Evolutionary conservation across 2,888 invertebrate genomes (phyloP), one percentile per base, ranked within the genome.

Genomic region (Candidula unifasciata): DNA sequence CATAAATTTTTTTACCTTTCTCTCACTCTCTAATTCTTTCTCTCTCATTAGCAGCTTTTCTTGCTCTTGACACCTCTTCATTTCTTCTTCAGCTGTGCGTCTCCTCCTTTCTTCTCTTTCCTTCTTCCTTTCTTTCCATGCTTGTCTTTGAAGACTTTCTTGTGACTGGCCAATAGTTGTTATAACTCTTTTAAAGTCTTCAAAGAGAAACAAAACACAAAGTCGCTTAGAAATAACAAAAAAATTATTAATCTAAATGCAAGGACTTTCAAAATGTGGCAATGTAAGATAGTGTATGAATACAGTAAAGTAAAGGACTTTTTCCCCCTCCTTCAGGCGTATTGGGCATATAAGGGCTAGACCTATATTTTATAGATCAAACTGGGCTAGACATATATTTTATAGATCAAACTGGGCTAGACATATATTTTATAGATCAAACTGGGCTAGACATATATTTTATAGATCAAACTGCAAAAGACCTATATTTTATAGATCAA

Each of bases 81-180:
- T 33, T 33, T 89, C 89, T 66, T 90, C 90, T n/a, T 90, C 90
- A 44, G 88, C 88, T 35, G 86, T 82, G 33, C 84, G 86, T 33
- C 88, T 88, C 64, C 88, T 85, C 44, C 87, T 87, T n/a, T 87
- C 85, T 60, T 86, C 86, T 0, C 95, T 93, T 78, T 95, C 92
- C 10, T 94, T 93, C 21, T 95, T 95, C 93, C 89, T 95, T 90
- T 88, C 87, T 69, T 81, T 83, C 76, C 88, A 88, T 10, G 88
- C 89, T 30, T 86, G 84, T 81, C 87, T 86, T 85, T 91, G 90
- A 33, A 90, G 86, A 74, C 90, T 89, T 84, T 94, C 94, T 80
- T 95, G 76, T 52, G 76, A 57, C n/a, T 57, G 52, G 21, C 84
- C 84, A 76, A 80, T 76, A 35, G 37, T 54, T 35, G 24, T 37